phyloP scores from a whole-genome alignment of 2,888 invertebrate genomes.

The Dioctria rufipes region DNA sequence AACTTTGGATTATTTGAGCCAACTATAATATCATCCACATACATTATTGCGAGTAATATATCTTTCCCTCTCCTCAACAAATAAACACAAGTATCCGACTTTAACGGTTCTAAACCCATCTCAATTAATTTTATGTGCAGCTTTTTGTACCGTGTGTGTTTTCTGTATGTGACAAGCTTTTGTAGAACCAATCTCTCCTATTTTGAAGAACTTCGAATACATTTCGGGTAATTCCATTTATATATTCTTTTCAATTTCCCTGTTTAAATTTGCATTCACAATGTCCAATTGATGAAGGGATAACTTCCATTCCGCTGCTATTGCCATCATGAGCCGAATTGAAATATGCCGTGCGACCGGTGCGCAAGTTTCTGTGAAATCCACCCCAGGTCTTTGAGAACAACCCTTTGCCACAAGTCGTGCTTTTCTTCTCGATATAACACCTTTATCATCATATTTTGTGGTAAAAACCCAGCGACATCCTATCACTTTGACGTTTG shows the following conservation, averaged over 20 bases:
- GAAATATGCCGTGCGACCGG: background rate
- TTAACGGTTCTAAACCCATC: background rate
- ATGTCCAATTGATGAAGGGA: background rate
- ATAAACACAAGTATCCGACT: background rate
- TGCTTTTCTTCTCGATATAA: background rate
- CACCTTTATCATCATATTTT: background rate
- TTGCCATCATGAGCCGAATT: background rate
- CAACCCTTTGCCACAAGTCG: background rate
- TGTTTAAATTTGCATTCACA: background rate
- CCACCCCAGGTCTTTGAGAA: background rate
- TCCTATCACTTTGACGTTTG: background rate
- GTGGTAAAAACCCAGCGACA: background rate
- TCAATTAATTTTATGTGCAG: background rate
- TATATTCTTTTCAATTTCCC: background rate
- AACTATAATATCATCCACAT: no score
- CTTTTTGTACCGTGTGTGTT: background rate
- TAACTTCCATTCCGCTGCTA: background rate
- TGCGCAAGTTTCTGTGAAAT: background rate
- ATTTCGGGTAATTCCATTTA: no score
- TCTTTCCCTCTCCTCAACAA: no score
- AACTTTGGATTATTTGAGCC: no score
- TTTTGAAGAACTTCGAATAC: no score
- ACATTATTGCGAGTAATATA: no score
- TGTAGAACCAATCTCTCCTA: no score
- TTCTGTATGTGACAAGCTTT: no score